These are phyloP conservation scores for Nomada ferruginata DNA, from an alignment of 2,888 invertebrate species.

Conservation along the genomic window DNA sequence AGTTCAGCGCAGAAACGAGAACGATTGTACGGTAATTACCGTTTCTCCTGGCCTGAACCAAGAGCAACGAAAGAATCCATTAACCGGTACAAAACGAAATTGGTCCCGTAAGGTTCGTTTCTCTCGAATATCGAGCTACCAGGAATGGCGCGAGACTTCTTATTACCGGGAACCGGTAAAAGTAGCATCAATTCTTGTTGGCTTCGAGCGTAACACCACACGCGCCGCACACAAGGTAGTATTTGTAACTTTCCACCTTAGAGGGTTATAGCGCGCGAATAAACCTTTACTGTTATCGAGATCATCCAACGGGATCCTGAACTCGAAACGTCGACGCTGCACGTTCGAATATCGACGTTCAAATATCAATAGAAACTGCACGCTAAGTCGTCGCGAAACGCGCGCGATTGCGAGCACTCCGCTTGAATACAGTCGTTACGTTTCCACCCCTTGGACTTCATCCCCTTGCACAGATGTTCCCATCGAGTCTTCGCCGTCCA, in stretches of 20 bases:
- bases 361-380: constrained; percentile 74
- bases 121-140: neutral
- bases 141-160: no score
- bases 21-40: neutral
- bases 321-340: constrained; percentile 32
- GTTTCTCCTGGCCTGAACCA: neutral
- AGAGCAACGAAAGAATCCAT: constrained; percentile 23
- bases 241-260: constrained; percentile 18
- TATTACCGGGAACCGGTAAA: constrained; percentile 11
- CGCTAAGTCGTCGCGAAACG: constrained; percentile 68
- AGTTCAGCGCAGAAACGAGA: no score
- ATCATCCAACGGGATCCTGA: constrained; percentile 4
- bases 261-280: constrained; percentile 37
- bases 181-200: constrained; percentile 37
- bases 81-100: constrained; percentile 33
- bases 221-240: neutral
- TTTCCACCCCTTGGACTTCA: constrained; percentile 44
- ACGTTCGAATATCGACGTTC: constrained; percentile 60
- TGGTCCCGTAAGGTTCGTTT: constrained; percentile 28
- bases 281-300: constrained; percentile 60
- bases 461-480: constrained; percentile 28
- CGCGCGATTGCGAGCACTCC: constrained; percentile 71
- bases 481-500: constrained; percentile 15
- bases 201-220: neutral
- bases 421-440: constrained; percentile 78